phyloP scores from a whole-genome alignment of 2,888 invertebrate genomes.

The Hemithea aestivaria region DNA sequence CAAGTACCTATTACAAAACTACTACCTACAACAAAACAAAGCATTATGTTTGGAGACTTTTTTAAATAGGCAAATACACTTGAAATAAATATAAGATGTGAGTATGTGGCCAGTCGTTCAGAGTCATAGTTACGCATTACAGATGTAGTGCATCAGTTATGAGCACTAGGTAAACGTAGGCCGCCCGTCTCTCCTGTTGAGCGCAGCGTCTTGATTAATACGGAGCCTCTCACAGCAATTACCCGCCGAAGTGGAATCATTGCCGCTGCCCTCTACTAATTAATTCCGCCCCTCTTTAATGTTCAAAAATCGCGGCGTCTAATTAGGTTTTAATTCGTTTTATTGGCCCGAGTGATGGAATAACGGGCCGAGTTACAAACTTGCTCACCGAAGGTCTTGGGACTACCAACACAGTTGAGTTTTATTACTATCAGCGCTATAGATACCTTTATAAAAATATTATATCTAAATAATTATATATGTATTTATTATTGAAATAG shows the following conservation, averaged over 20 bases:
- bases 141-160: too few species aligned
- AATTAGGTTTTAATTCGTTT: slow-evolving; percentile 79
- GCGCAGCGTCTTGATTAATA: slow-evolving; percentile 48
- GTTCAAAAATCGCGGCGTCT: slow-evolving; percentile 76
- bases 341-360: slow-evolving; percentile 69
- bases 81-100: too few species aligned
- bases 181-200: slow-evolving; percentile 23
- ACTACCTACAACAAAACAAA: too few species aligned
- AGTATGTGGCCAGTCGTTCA: too few species aligned
- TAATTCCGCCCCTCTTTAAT: slow-evolving; percentile 76
- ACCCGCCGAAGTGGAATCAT: slow-evolving; percentile 73
- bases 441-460: slow-evolving; percentile 27
- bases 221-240: slow-evolving; percentile 51
- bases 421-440: slow-evolving; percentile 23
- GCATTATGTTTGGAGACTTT: too few species aligned
- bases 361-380: slow-evolving; percentile 55
- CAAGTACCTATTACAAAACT: too few species aligned
- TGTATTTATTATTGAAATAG: too few species aligned
- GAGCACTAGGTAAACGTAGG: neutral
- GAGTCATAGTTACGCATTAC: too few species aligned
- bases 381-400: slow-evolving; percentile 22
- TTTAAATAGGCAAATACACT: too few species aligned
- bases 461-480: neutral
- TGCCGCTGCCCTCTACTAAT: slow-evolving; percentile 70
- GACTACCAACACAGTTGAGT: slow-evolving; percentile 27